Base-by-base conservation (phyloP, 2,888 invertebrate genomes). In the Pycnomerus fuliginosus region DNA sequence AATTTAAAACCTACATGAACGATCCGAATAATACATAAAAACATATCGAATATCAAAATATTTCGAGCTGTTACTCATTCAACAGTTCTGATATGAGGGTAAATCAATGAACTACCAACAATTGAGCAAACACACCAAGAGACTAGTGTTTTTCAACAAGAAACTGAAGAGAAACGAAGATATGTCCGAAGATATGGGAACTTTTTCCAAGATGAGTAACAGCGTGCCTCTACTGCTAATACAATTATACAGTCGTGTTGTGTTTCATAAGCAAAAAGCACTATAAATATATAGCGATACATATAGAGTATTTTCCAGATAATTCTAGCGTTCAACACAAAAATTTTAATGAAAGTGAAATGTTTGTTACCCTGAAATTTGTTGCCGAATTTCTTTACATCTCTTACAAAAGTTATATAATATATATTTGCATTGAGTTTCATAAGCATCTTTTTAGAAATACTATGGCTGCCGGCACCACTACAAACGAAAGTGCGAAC, bases 231-330 rank as follows among this genome's bases (percentile, higher is more conserved):
- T 68, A 68, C 61, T 54, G 53, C 65, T 62, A 65, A 64, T 64
- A 66, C 62, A 61, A 60, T 62, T 61, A 56, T 58, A 67, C 62
- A 71, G 71, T 71, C 71, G 71, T 71, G 71, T 71, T 71, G 71
- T 71, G 71, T 67, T 67, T 58, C 61, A 61, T 65, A 70, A 70
- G 70, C 70, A 67, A 69, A 68, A 71, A 70, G 69, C 70, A 65
- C 68, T 69, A 67, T 61, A 60, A 62, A 58, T 65, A 64, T n/a
- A n/a, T n/a, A n/a, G 68, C 68, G 57, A 58, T 68, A 68, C 68
- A 68, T 64, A 56, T 61, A 65, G 61, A n/a, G 23, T 24, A 8
- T n/a, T 44, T 35, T 27, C 34, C 40, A n/a, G n/a, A n/a, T n/a
- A n/a, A n/a, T n/a, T 40, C 15, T 36, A 40, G 45, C 40, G 40